A percentile compares a stretch with the other conserved stretches of the same genome.
phyloP scores from a whole-genome alignment of 2,888 invertebrate genomes.

The Heteropelma amictum region DNA sequence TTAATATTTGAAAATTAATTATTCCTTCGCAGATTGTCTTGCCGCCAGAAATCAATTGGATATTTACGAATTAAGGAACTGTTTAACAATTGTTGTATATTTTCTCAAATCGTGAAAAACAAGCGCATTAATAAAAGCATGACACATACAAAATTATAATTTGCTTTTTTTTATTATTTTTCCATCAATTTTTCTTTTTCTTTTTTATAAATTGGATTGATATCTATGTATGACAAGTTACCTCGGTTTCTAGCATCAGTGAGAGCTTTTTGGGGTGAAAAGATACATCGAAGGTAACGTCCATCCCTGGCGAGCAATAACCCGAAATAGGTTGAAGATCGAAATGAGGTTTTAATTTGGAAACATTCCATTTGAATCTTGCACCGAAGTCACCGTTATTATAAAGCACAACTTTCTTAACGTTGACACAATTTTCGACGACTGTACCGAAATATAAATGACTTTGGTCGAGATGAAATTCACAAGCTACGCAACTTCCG shows the following conservation, averaged over 20 bases:
- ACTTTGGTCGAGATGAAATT: slow-evolving; percentile 79
- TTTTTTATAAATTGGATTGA: no score
- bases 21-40: no score
- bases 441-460: slow-evolving; percentile 80
- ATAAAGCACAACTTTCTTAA: slow-evolving; percentile 77
- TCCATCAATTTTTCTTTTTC: no score
- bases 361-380: slow-evolving; percentile 80
- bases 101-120: no score
- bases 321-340: slow-evolving; percentile 82
- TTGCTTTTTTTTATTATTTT: no score
- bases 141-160: no score
- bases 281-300: slow-evolving; percentile 82
- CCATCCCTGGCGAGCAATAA: slow-evolving; percentile 82
- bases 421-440: slow-evolving; percentile 77
- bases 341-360: slow-evolving; percentile 79
- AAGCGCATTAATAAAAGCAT: no score
- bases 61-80: no score
- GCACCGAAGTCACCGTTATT: slow-evolving; percentile 81
- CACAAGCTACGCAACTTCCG: slow-evolving; percentile 79
- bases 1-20: no score
- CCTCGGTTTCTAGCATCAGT: slow-evolving; percentile 71
- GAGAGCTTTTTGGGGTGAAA: slow-evolving; percentile 81
- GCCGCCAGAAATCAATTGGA: no score
- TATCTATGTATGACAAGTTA: no score
- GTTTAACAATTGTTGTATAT: no score